phyloP scores from a whole-genome alignment of 2,113 vertebrate species.

The Phyllostomus hastatus region DNA sequence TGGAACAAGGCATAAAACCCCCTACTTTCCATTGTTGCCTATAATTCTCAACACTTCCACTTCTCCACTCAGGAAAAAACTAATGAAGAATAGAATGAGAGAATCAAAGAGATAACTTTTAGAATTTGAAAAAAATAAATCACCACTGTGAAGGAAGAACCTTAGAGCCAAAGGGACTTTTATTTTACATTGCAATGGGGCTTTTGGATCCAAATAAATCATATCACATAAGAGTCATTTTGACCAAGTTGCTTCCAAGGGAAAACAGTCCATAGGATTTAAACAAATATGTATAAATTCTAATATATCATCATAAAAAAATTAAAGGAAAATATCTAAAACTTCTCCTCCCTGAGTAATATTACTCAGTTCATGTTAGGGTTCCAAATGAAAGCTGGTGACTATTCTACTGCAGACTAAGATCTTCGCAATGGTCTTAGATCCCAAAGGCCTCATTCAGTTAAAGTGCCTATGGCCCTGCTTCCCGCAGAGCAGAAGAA shows the following conservation, averaged over 20 bases:
- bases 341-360: constrained; percentile 40
- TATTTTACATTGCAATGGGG: constrained; percentile 29
- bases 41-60: constrained; percentile 14
- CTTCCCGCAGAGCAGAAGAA: not conserved
- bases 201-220: constrained; percentile 17
- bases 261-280: constrained; percentile 28
- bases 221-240: constrained; percentile 12
- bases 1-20: not conserved
- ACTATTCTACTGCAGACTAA: not conserved
- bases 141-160: not conserved
- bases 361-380: constrained; percentile 2
- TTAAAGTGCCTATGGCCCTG: not conserved
- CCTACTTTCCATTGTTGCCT: not conserved
- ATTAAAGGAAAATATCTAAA: constrained; percentile 31
- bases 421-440: constrained; percentile 7
- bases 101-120: constrained; percentile 15
- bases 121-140: constrained; percentile 40
- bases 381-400: constrained; percentile 10
- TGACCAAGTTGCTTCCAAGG: constrained; percentile 16
- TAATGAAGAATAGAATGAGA: constrained; percentile 9
- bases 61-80: not conserved
- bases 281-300: constrained; percentile 43
- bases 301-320: constrained; percentile 40
- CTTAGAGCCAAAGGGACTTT: not conserved
- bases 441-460: not conserved